Percentiles rank a stretch among this genome's conserved stretches.
Evolutionary conservation across 2,113 vertebrate species (phyloP).

Genomic region (Geococcyx californianus): DNA sequence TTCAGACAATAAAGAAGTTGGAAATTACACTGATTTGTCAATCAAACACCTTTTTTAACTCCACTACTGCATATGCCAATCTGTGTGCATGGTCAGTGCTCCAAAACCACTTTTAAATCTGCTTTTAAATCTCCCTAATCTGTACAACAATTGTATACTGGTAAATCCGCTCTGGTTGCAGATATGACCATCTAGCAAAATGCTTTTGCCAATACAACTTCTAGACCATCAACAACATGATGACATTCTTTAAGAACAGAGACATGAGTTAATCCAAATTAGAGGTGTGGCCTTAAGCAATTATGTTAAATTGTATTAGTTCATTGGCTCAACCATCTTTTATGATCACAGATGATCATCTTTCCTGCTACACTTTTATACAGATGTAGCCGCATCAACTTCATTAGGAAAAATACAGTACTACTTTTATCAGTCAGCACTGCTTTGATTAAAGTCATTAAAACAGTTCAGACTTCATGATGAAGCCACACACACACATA

Average conservation of each 20-base stretch:
- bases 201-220: background rate
- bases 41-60: background rate
- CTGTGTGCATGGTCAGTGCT: background rate
- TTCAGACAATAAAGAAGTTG: background rate
- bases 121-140: background rate
- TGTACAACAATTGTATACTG: background rate
- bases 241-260: background rate
- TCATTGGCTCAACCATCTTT: background rate
- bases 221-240: background rate
- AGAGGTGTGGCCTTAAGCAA: background rate
- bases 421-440: background rate
- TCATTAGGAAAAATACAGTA: background rate
- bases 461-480: background rate
- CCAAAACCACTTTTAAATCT: background rate
- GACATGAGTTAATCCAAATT: background rate
- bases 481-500: background rate
- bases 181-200: background rate
- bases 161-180: background rate
- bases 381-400: background rate
- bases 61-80: background rate
- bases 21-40: background rate
- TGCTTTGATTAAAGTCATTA: background rate
- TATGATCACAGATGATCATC: background rate
- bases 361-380: background rate
- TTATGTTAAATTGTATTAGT: background rate